phyloP scores from a whole-genome alignment of 2,888 invertebrate species.

The Drosophila maculinotata region DNA sequence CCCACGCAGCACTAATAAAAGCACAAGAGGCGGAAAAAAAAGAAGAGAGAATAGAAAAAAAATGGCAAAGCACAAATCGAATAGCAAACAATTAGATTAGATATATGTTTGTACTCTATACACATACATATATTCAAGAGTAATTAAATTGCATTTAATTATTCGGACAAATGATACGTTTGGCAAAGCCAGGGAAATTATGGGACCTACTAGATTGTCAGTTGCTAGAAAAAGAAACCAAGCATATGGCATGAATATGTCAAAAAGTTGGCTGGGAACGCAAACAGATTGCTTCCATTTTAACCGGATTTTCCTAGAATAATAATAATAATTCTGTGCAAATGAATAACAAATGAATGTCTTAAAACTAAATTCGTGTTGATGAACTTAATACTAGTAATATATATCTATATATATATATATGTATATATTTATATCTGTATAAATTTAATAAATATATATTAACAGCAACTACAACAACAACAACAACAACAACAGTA shows the following conservation, averaged over 20 bases:
- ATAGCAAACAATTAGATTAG: conserved; percentile 48
- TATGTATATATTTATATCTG: no score
- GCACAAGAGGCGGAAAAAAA: conserved; percentile 3
- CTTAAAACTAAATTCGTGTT: conserved; percentile 31
- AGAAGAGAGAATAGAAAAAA: not conserved
- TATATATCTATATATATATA: not conserved
- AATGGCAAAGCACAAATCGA: conserved; percentile 43
- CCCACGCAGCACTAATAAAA: conserved; percentile 18
- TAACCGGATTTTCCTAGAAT: not conserved
- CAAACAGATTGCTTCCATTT: conserved; percentile 25
- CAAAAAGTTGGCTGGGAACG: conserved; percentile 20
- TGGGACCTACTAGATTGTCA: no score
- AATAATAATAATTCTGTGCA: conserved; percentile 7
- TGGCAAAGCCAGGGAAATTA: conserved; percentile 5
- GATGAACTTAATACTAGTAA: conserved; percentile 14
- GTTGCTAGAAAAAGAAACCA: conserved; percentile 1
- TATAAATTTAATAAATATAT: conserved; percentile 9
- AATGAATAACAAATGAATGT: conserved; percentile 20
- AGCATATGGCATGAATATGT: conserved; percentile 32
- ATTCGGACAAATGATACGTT: conserved; percentile 37
- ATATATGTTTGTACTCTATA: conserved; percentile 5
- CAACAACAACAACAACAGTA: conserved; percentile 37
- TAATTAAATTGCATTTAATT: conserved; percentile 42
- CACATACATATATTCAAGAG: conserved; percentile 9
- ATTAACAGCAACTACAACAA: conserved; percentile 36